Evolutionary conservation across 2,113 vertebrate species (phyloP), one percentile per base, ranked within the genome.

Genomic region (Acanthisitta chloris): DNA sequence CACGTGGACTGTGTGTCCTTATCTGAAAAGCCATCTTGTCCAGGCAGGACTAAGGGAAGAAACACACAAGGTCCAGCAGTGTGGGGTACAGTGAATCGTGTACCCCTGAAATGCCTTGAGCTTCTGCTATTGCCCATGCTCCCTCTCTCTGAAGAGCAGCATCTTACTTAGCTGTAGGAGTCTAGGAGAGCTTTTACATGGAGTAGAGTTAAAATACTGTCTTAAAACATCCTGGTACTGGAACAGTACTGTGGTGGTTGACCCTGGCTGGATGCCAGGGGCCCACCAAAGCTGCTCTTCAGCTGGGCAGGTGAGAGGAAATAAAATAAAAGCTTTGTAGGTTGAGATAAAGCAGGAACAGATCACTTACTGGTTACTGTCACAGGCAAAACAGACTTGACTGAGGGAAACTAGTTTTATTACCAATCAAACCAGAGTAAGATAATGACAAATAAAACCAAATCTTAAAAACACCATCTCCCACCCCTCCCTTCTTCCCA

Each of bases 341-440:
- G 14, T 48, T 34, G 21, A 14, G 31, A 29, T 43, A 21, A 62
- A 31, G 17, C 34, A 81, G 16, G 26, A 42, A 67, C 74, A 67
- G 40, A 48, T 54, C 59, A 24, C 52, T 67, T 4, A 33, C 65
- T 18, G 17, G 18, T 8, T 36, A 34, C 34, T 0, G 0, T 49
- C 46, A 55, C 0, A 0, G 54, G 18, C 52, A 67, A 86, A 74
- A 28, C 48, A 86, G 40, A 61, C 29, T 40, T 1, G 0, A 9
- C 11, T 38, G 23, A 26, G 26, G 40, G 23, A 55, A 67, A 55
- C 9, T 28, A 38, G 5, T 74, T 86, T 25, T 61, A 49, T 55
- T 43, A 15, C 16, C 33, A n/a, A 25, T 69, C 15, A 74, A 86
- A 43, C 19, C 54, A 69, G 46, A 74, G 6, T 0, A 43, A 5